These are phyloP conservation scores for Chymomyza costata DNA, from an alignment of 1,140 invertebrate genomes.

Conservation along the genomic window DNA sequence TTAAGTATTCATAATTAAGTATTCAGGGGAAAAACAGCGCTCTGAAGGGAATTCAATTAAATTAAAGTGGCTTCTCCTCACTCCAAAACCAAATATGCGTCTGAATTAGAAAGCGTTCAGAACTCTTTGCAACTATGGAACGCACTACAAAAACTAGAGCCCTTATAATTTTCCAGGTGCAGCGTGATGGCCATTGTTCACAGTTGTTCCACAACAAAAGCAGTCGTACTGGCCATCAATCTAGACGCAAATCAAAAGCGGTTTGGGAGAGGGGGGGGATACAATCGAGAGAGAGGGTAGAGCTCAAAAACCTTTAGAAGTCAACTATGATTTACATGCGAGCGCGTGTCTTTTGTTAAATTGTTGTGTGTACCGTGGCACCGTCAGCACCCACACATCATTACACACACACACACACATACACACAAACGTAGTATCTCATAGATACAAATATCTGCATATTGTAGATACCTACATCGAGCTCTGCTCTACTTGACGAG, in stretches of 20 bases:
- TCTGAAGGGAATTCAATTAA: no score
- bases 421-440: constrained; percentile 4
- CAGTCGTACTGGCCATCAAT: constrained; percentile 49
- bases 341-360: constrained; percentile 70
- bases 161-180: constrained; percentile 47
- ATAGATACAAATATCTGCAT: constrained; percentile 5
- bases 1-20: no score
- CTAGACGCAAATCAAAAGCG: constrained; percentile 14
- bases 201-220: constrained; percentile 34
- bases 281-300: neutral
- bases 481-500: constrained; percentile 39
- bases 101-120: no score
- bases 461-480: constrained; percentile 12
- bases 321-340: constrained; percentile 64
- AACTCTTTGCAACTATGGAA: no score
- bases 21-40: no score
- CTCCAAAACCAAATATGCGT: no score
- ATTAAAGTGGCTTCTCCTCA: no score
- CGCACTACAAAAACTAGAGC: no score
- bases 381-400: constrained; percentile 45
- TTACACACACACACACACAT: constrained; percentile 19
- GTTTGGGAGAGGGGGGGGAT: neutral
- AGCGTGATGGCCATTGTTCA: no score
- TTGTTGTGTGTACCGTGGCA: constrained; percentile 41
- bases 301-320: constrained; percentile 37